Evolutionary conservation across 2,113 vertebrate genomes (phyloP).

Genomic region (Tympanuchus pallidicinctus): DNA sequence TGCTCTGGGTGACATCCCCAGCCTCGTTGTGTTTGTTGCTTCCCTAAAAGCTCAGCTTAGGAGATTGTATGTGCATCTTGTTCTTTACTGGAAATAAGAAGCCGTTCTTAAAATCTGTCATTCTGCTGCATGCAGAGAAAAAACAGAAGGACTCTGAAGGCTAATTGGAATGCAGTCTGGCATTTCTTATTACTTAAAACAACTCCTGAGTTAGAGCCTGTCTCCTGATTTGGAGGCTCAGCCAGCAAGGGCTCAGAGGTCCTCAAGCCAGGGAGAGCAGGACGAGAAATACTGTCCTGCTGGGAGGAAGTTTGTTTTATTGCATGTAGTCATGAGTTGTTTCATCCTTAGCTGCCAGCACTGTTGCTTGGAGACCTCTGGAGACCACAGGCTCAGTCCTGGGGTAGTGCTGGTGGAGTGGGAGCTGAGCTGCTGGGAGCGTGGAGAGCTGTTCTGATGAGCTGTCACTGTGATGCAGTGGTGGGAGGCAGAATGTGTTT

Average conservation of each 20-base stretch:
- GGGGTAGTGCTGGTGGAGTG: neutral
- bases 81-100: neutral
- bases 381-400: neutral
- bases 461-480: neutral
- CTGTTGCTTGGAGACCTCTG: neutral
- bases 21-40: neutral
- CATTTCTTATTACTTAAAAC: neutral
- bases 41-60: neutral
- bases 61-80: neutral
- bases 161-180: slow-evolving; percentile 10
- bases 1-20: neutral
- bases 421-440: neutral
- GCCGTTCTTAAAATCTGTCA: neutral
- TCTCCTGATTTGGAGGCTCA: neutral
- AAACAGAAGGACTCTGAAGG: neutral
- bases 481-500: neutral
- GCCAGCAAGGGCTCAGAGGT: fast-evolving
- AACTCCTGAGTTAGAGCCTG: neutral
- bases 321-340: neutral
- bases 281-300: neutral
- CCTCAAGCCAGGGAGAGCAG: neutral
- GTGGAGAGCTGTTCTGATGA: neutral
- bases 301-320: neutral
- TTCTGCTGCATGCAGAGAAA: neutral
- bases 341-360: neutral